Evolutionary conservation across 1,140 invertebrate species (phyloP).

Genomic region (Papilio machaon): DNA sequence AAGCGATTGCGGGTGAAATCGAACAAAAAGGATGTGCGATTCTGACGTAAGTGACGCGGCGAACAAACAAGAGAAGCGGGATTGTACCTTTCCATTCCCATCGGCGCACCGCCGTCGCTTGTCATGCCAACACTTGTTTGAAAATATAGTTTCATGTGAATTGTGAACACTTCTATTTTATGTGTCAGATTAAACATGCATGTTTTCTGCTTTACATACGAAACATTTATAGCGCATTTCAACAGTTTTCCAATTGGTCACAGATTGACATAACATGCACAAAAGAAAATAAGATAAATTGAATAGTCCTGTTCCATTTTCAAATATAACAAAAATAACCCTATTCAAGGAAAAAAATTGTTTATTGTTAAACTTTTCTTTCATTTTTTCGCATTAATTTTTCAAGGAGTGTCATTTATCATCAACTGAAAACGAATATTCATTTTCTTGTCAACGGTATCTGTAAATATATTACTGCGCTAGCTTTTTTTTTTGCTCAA

Average conservation of each 20-base stretch:
- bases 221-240: neutral
- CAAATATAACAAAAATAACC: neutral
- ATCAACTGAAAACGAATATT: conserved; percentile 35
- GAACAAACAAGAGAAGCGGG: conserved; percentile 47
- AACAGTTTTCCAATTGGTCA: neutral
- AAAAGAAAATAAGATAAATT: neutral
- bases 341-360: conserved; percentile 4
- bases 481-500: conserved; percentile 23
- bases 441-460: conserved; percentile 37
- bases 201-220: neutral
- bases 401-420: conserved; percentile 27
- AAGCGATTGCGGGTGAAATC: conserved; percentile 45
- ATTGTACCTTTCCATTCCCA: conserved; percentile 43
- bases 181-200: conserved; percentile 32
- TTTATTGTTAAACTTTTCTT: conserved; percentile 26
- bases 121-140: conserved; percentile 48
- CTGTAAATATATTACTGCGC: conserved; percentile 33
- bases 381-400: conserved; percentile 26
- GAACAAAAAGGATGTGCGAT: conserved; percentile 52
- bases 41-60: conserved; percentile 50
- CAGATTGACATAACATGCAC: neutral
- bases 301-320: neutral
- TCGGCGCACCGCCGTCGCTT: conserved; percentile 45
- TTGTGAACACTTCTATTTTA: conserved; percentile 6
- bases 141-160: conserved; percentile 36